Conservation (phyloP, 2,113 vertebrate species). For the Gambusia affinis region DNA sequence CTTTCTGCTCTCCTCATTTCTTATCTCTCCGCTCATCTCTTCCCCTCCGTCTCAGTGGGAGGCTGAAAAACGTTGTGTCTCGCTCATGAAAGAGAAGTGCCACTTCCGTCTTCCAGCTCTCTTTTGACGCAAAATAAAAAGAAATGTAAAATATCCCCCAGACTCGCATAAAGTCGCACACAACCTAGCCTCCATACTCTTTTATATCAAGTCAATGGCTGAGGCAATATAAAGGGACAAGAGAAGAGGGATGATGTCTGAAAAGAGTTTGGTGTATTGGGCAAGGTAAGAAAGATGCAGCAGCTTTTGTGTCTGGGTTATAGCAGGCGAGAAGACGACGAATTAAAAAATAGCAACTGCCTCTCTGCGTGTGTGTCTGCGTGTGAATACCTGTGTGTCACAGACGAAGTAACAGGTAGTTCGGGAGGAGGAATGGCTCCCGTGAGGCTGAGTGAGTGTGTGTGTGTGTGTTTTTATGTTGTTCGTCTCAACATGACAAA, state of each 20-base stretch:
- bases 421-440: slow-evolving; percentile 38
- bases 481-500: slow-evolving; percentile 54
- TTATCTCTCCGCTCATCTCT: slow-evolving; percentile 15
- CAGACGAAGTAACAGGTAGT: slow-evolving; percentile 37
- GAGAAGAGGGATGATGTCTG: background rate
- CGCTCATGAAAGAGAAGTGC: slow-evolving; percentile 45
- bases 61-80: slow-evolving; percentile 48
- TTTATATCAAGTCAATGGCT: slow-evolving; percentile 23
- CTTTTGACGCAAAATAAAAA: slow-evolving; percentile 64
- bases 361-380: background rate
- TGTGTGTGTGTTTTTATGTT: slow-evolving; percentile 49
- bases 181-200: slow-evolving; percentile 24
- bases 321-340: background rate
- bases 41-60: slow-evolving; percentile 41
- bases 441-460: slow-evolving; percentile 21
- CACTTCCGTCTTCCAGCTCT: slow-evolving; percentile 43
- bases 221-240: slow-evolving; percentile 20
- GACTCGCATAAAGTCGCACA: slow-evolving; percentile 20
- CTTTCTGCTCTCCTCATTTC: slow-evolving; percentile 24
- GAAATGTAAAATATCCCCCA: slow-evolving; percentile 45
- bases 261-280: slow-evolving; percentile 42
- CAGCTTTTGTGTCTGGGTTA: slow-evolving; percentile 5
- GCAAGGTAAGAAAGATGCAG: slow-evolving; percentile 27
- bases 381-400: background rate
- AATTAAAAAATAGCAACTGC: slow-evolving; percentile 12